A percentile compares a stretch with the other conserved stretches of the same genome.
Conservation (phyloP, 2,113 vertebrate species). For the Calonectris borealis region DNA sequence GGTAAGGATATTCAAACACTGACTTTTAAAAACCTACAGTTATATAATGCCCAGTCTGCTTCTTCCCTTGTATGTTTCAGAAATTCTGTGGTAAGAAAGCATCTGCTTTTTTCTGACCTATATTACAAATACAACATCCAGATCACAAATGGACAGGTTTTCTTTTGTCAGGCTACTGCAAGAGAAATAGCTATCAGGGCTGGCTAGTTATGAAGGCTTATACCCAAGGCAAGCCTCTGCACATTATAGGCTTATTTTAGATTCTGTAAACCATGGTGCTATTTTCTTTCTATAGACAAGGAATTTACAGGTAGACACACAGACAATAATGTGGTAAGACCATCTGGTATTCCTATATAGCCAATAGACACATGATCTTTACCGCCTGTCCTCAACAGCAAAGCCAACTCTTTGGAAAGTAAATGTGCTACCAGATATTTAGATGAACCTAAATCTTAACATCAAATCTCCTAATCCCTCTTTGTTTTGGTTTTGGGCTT, state of each 20-base stretch:
- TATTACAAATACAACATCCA: neutral
- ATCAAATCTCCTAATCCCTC: slow-evolving; percentile 7
- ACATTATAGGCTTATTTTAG: neutral
- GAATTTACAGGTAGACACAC: neutral
- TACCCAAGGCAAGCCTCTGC: neutral
- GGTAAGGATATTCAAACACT: neutral
- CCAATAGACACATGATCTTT: neutral
- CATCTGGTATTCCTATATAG: neutral
- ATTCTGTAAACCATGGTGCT: neutral
- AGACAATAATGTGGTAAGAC: neutral
- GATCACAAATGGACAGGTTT: neutral
- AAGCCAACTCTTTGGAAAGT: neutral
- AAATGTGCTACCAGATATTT: neutral
- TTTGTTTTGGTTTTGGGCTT: slow-evolving; percentile 1
- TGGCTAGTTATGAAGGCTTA: neutral
- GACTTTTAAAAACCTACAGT: neutral
- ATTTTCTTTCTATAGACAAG: neutral
- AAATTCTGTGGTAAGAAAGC: neutral
- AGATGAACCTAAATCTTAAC: slow-evolving; percentile 1
- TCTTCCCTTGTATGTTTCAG: neutral
- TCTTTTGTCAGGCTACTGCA: neutral
- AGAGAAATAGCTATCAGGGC: neutral
- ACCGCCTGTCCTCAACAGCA: neutral
- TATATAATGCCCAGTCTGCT: neutral
- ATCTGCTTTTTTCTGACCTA: neutral